Conservation (phyloP, 1,140 invertebrate genomes). For the Drosophila mayri region DNA sequence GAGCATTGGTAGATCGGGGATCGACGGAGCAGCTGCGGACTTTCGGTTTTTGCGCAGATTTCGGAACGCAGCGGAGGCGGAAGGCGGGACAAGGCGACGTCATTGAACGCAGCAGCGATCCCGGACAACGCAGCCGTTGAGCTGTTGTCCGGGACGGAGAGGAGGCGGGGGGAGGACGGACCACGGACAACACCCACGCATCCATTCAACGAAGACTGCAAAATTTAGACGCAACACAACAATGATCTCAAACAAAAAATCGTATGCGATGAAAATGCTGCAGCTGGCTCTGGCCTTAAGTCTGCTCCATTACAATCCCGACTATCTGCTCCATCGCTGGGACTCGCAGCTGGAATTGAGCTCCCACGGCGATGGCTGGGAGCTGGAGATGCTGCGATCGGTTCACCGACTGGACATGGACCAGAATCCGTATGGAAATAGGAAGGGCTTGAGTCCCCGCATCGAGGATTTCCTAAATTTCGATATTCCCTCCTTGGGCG, state of each 20-base stretch:
- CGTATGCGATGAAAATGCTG: conserved; percentile 90
- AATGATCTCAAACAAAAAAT: conserved; percentile 90
- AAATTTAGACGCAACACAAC: conserved; percentile 57
- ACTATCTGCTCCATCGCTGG: conserved; percentile 86
- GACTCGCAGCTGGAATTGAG: conserved; percentile 85
- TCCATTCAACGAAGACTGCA: conserved; percentile 13
- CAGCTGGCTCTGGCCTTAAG: conserved; percentile 91
- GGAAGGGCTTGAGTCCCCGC: conserved; percentile 88
- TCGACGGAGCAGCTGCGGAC: conserved; percentile 28
- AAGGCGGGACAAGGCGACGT: conserved; percentile 70
- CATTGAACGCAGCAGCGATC: conserved; percentile 67
- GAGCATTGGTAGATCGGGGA: conserved; percentile 37
- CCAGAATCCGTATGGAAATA: conserved; percentile 89
- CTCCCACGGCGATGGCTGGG: conserved; percentile 86
- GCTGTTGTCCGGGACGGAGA: conserved; percentile 70
- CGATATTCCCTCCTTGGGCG: conserved; percentile 63
- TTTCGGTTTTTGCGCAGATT: conserved; percentile 41
- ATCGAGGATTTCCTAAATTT: conserved; percentile 87
- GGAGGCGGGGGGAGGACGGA: conserved; percentile 41
- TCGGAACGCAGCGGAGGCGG: conserved; percentile 24
- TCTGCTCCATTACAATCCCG: conserved; percentile 90
- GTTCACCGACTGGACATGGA: conserved; percentile 85
- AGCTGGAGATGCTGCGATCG: conserved; percentile 87
- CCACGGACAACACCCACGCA: conserved; percentile 51
- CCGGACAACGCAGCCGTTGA: conserved; percentile 65